phyloP scores from a whole-genome alignment of 2,797 vertebrate genomes.

The Microchirus variegatus region DNA sequence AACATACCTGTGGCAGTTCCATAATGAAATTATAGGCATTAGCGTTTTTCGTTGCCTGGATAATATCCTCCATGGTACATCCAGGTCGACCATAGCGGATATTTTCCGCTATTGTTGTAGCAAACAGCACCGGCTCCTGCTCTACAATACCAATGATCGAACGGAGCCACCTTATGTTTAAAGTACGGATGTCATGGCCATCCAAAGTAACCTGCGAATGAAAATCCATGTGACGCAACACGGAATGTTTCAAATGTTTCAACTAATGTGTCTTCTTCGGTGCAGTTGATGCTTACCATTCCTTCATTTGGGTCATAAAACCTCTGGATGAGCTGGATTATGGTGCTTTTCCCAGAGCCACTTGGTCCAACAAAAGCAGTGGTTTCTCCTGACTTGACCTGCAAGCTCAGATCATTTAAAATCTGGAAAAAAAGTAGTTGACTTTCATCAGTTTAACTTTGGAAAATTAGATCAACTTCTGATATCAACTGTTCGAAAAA shows the following conservation, averaged over 20 bases:
- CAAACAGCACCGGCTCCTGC: constrained; percentile 95
- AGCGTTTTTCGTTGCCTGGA: constrained; percentile 89
- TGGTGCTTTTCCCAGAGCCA: constrained; percentile 83
- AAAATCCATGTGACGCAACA: background rate
- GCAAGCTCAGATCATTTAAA: constrained; percentile 76
- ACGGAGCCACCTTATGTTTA: constrained; percentile 96
- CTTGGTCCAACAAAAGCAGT: constrained; percentile 81
- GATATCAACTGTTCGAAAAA: background rate
- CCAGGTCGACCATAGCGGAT: constrained; percentile 90
- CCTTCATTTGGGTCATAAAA: too few species aligned
- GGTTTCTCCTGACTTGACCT: constrained; percentile 79
- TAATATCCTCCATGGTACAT: constrained; percentile 88
- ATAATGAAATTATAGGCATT: constrained; percentile 98
- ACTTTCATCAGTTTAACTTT: too few species aligned
- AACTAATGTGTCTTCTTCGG: background rate
- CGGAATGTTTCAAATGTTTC: background rate
- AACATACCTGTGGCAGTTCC: constrained; percentile 89
- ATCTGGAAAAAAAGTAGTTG: constrained; percentile 68
- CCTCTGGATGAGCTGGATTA: too few species aligned
- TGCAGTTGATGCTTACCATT: too few species aligned
- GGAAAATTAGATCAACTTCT: background rate
- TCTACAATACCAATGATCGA: constrained; percentile 95
- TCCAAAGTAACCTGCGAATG: constrained; percentile 88
- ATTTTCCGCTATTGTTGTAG: constrained; percentile 95
- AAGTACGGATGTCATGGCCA: constrained; percentile 93